Percentiles rank a stretch among this genome's conserved stretches.
These are phyloP conservation scores for Neoniphon sammara DNA, from an alignment of 2,797 vertebrate genomes.

Conservation along the genomic window DNA sequence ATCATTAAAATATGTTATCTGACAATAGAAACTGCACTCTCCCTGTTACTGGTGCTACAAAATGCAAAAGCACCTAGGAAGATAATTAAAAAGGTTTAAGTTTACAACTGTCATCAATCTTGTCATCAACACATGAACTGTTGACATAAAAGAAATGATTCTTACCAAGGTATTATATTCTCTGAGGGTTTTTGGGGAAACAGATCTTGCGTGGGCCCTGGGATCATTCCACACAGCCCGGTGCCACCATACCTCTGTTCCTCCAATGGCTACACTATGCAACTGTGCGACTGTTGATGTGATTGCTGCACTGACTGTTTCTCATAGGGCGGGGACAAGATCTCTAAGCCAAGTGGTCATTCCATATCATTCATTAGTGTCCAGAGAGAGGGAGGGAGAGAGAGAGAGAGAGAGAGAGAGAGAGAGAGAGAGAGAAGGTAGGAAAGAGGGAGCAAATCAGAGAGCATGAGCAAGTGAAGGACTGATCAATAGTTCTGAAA, in stretches of 20 bases:
- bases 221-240: slow-evolving; percentile 13
- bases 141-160: background rate
- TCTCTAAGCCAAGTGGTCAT: slow-evolving; percentile 67
- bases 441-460: background rate
- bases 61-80: background rate
- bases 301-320: slow-evolving; percentile 49
- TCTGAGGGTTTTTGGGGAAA: slow-evolving; percentile 11
- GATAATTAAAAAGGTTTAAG: background rate
- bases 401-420: slow-evolving; percentile 32
- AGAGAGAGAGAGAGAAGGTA: slow-evolving; percentile 36
- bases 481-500: slow-evolving; percentile 40
- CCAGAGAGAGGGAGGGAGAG: slow-evolving; percentile 34
- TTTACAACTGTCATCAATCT: slow-evolving; percentile 8
- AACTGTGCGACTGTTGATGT: slow-evolving; percentile 27
- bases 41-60: background rate
- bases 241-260: slow-evolving; percentile 22
- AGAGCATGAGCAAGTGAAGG: slow-evolving; percentile 4
- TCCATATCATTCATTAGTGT: slow-evolving; percentile 69
- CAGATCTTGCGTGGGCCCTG: background rate
- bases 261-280: slow-evolving; percentile 42
- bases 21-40: background rate
- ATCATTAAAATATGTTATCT: slow-evolving; percentile 1
- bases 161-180: slow-evolving; percentile 58
- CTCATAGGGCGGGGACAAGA: slow-evolving; percentile 62
- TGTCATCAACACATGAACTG: background rate